Evolutionary conservation across 2,888 invertebrate genomes (phyloP).

Genomic region (Chirona hameri): DNA sequence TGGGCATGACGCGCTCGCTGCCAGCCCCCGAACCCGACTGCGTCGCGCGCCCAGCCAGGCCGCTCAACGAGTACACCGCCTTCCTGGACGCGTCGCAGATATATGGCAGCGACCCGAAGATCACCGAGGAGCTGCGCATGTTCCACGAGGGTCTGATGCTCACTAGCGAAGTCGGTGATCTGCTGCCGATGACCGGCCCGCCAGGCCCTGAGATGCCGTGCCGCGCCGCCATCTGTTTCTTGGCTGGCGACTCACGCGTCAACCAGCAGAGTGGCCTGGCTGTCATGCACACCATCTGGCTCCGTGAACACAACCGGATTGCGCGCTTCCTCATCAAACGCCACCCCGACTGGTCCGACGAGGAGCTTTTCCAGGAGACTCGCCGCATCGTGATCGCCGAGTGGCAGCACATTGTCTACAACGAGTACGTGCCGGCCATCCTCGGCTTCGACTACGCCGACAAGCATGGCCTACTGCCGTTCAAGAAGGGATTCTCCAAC

Average conservation of each 20-base stretch:
- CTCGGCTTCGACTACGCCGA: neutral
- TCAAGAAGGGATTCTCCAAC: slow-evolving; percentile 29
- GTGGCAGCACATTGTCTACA: slow-evolving; percentile 41
- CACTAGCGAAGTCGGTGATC: neutral
- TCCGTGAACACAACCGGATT: slow-evolving; percentile 53
- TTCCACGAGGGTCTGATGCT: slow-evolving; percentile 49
- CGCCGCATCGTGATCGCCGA: slow-evolving; percentile 52
- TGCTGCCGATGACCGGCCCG: slow-evolving; percentile 47
- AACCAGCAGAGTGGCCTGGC: slow-evolving; percentile 63
- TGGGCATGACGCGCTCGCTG: slow-evolving; percentile 80
- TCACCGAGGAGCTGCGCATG: slow-evolving; percentile 56
- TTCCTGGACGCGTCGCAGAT: slow-evolving; percentile 69
- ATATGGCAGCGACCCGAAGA: slow-evolving; percentile 64
- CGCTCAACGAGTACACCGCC: slow-evolving; percentile 74
- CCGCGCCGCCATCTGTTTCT: slow-evolving; percentile 48
- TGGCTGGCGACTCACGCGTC: slow-evolving; percentile 53
- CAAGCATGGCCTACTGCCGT: neutral
- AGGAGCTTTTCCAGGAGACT: slow-evolving; percentile 53
- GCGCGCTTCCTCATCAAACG: slow-evolving; percentile 48
- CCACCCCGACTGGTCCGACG: slow-evolving; percentile 53
- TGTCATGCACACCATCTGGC: slow-evolving; percentile 65
- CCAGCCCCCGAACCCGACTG: slow-evolving; percentile 57
- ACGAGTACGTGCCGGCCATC: slow-evolving; percentile 31
- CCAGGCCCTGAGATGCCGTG: neutral
- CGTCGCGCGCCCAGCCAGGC: slow-evolving; percentile 46